Percentiles rank a stretch among this genome's conserved stretches.
phyloP scores from a whole-genome alignment of 2,888 invertebrate genomes.

The Chalcis sispes region DNA sequence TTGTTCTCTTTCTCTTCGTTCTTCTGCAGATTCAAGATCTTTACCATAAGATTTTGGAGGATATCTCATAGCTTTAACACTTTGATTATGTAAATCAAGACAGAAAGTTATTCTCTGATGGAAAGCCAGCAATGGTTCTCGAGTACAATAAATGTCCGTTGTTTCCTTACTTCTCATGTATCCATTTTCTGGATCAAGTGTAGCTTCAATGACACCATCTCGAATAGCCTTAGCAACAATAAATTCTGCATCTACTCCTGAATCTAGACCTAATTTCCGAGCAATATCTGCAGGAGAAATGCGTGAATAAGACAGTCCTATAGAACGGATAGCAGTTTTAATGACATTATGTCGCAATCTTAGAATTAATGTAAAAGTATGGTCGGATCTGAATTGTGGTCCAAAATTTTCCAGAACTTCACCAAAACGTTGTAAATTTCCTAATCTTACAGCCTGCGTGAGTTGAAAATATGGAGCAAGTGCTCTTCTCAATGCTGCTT shows the following conservation, averaged over 20 bases:
- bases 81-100: slow-evolving; percentile 97
- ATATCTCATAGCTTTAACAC: slow-evolving; percentile 99
- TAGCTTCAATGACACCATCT: slow-evolving; percentile 99
- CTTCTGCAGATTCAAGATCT: slow-evolving; percentile 97
- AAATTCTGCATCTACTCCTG: slow-evolving; percentile 98
- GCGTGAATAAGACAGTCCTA: slow-evolving; percentile 96
- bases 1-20: slow-evolving; percentile 95
- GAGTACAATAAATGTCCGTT: slow-evolving; percentile 96
- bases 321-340: slow-evolving; percentile 97
- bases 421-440: slow-evolving; percentile 95
- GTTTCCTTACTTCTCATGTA: slow-evolving; percentile 99
- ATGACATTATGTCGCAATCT: slow-evolving; percentile 99
- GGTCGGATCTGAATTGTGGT: slow-evolving; percentile 93
- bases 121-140: slow-evolving; percentile 96
- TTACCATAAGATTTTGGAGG: slow-evolving; percentile 99
- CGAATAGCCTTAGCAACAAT: slow-evolving; percentile 98
- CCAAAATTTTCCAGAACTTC: slow-evolving; percentile 94
- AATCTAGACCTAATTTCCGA: slow-evolving; percentile 93
- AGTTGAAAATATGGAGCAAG: slow-evolving; percentile 97
- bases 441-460: slow-evolving; percentile 96
- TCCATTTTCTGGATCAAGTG: slow-evolving; percentile 95
- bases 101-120: slow-evolving; percentile 98
- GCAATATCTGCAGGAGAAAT: slow-evolving; percentile 98
- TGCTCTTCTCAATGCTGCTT: slow-evolving; percentile 91
- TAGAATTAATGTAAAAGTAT: slow-evolving; percentile 96